A percentile compares a stretch with the other conserved stretches of the same genome.
These are phyloP conservation scores for Andrena dorsata DNA, from an alignment of 2,888 invertebrate species.

Conservation along the genomic window DNA sequence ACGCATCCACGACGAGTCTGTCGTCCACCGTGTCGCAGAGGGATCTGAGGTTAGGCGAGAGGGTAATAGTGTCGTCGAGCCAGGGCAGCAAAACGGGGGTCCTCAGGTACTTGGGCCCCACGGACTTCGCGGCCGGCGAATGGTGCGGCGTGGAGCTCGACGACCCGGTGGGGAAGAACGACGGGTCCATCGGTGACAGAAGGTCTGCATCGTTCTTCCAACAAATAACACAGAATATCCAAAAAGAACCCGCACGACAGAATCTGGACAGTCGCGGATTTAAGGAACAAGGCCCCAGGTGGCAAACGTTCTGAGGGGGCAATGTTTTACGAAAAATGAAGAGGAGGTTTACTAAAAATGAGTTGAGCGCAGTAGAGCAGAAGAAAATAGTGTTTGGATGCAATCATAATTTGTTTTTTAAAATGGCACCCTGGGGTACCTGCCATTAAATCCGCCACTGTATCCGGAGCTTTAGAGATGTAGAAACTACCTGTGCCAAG, in stretches of 20 bases:
- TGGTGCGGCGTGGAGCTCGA: constrained; percentile 99
- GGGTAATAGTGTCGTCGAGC: constrained; percentile 95
- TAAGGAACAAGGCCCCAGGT: too few relatives aligned
- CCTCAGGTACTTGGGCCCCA: constrained; percentile 93
- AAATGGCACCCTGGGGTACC: too few relatives aligned
- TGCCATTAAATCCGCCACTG: too few relatives aligned
- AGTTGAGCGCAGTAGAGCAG: too few relatives aligned
- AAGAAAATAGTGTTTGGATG: too few relatives aligned
- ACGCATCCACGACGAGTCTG: constrained; percentile 86
- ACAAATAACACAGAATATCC: neutral
- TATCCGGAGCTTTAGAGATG: too few relatives aligned
- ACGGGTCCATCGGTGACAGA: constrained; percentile 96
- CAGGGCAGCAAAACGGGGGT: constrained; percentile 96
- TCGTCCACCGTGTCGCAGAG: constrained; percentile 84
- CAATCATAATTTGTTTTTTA: too few relatives aligned
- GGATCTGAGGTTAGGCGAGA: constrained; percentile 94
- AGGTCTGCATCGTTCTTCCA: constrained; percentile 87
- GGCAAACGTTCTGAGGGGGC: too few relatives aligned
- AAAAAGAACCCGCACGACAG: neutral
- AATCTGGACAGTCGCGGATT: too few relatives aligned
- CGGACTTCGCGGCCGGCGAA: constrained; percentile 96
- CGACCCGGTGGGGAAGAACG: constrained; percentile 97
- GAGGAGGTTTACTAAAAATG: too few relatives aligned
- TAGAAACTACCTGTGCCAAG: too few relatives aligned
- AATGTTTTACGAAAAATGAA: too few relatives aligned